Evolutionary conservation across 2,113 vertebrate species (phyloP), one percentile per base, ranked within the genome.

Genomic region (Lasiurus borealis): DNA sequence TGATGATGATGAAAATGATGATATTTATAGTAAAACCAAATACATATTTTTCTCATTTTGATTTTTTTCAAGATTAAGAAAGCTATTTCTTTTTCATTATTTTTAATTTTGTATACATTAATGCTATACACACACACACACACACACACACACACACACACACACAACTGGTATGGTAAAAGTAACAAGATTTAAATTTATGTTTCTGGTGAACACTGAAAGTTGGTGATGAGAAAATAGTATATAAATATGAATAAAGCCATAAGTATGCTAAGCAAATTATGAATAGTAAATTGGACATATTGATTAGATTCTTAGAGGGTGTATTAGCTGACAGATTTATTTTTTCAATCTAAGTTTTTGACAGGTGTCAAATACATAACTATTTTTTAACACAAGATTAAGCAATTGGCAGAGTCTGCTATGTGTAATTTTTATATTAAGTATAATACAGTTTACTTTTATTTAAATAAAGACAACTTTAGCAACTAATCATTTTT

Each of bases 231-330:
- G 87, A 97, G 68, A 97, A 97, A 97, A 97, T 92, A 87, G 2
- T 90, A 92, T 64, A 97, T 95, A 98, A 97, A 96, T 97, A 96
- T 72, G 87, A 95, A 94, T 96, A 93, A 90, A 97, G 7, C 52
- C 95, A 84, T 97, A 94, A 96, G 84, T 94, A 94, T 85, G 86
- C n/a, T 76, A 93, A 96, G 91, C 81, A 97, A 98, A 98, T 98
- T 97, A 93, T 97, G 95, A 97, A 97, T 97, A 96, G 95, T 95
- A 97, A 98, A 97, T 97, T 97, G 94, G 95, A 97, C 90, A 97
- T 93, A 97, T 94, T 97, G 94, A 97, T 98, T 97, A 95, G 93
- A 96, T 97, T 96, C 91, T 31, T 96, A 96, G 89, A 95, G 96
- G 44, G 50, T 96, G 44, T 90, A 97, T 93, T 71, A 97, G 64